phyloP scores from a whole-genome alignment of 2,797 vertebrate species.

The Liasis olivaceus region DNA sequence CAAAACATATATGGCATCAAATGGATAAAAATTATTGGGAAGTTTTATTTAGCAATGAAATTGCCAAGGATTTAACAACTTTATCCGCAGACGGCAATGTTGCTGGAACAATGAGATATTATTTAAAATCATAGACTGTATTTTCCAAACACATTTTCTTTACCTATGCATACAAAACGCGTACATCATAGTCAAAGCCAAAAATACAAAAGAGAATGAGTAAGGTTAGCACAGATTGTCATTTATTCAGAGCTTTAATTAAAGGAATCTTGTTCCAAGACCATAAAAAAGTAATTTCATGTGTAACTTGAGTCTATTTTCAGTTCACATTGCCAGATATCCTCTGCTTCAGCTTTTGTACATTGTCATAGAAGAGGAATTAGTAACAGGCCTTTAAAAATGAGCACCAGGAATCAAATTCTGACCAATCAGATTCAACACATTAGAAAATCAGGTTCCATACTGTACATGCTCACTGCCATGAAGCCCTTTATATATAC shows the following conservation, averaged over 20 bases:
- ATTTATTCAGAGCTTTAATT: constrained; percentile 54
- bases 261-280: constrained; percentile 57
- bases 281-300: constrained; percentile 59
- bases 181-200: neutral
- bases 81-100: constrained; percentile 26
- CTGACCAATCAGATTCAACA: neutral
- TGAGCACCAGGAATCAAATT: neutral
- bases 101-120: constrained; percentile 17
- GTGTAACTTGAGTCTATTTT: constrained; percentile 61
- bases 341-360: constrained; percentile 47
- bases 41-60: constrained; percentile 48
- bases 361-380: constrained; percentile 26
- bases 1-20: constrained; percentile 43
- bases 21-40: constrained; percentile 52
- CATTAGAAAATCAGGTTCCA: neutral
- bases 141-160: constrained; percentile 37
- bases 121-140: constrained; percentile 25
- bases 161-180: neutral
- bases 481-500: neutral
- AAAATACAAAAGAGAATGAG: constrained; percentile 16
- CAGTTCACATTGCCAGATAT: constrained; percentile 43
- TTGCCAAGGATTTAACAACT: neutral
- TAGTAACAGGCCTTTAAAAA: constrained; percentile 7
- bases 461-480: neutral
- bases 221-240: constrained; percentile 48